Base-by-base conservation (phyloP, 2,113 vertebrate genomes). In the Colinus virginianus region DNA sequence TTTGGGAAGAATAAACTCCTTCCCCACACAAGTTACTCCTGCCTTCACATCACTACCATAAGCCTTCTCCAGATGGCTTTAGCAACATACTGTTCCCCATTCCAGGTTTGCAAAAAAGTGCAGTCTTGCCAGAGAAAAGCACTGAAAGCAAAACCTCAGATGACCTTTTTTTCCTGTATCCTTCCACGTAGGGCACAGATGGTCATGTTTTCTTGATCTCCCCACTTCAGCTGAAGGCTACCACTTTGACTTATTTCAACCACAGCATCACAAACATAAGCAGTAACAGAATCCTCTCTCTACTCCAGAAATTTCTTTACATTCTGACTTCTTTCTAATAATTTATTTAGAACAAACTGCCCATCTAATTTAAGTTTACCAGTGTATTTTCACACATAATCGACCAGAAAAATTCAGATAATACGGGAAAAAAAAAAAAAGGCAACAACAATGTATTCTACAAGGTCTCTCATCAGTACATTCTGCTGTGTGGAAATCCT, bases 121-220 rank as follows among this genome's bases (percentile, higher is more conserved):
- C 87, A 95, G 58, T 43, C 53, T 78, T 80, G 95, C 91, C 95
- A 95, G 69, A 77, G 58, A 90, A 95, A 95, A 71, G 36, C 90
- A 83, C 80, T 66, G 51, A 94, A 91, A 92, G 91, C 87, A 93
- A 95, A 94, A 80, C 71, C 75, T 93, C 90, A 79, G 87, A 68
- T 91, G 95, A 93, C 38, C 78, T 53, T 94, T 82, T 71, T 72
- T 55, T 48, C 46, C 51, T 76, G 71, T 82, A 66, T 70, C 55
- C 72, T 79, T 91, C 84, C 78, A 92, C 42, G 40, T 20, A 96
- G 91, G 68, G 84, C 84, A 95, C 90, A 78, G 79, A 94, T 96
- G 96, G 88, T 49, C 87, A 84, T 49, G 87, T 90, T 94, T 93
- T 77, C 63, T 88, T 62, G 75, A 22, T 56, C 55, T 87, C 84